phyloP scores from a whole-genome alignment of 53 echinoderm and acorn worm genomes.

The Mesocentrotus franciscanus region DNA sequence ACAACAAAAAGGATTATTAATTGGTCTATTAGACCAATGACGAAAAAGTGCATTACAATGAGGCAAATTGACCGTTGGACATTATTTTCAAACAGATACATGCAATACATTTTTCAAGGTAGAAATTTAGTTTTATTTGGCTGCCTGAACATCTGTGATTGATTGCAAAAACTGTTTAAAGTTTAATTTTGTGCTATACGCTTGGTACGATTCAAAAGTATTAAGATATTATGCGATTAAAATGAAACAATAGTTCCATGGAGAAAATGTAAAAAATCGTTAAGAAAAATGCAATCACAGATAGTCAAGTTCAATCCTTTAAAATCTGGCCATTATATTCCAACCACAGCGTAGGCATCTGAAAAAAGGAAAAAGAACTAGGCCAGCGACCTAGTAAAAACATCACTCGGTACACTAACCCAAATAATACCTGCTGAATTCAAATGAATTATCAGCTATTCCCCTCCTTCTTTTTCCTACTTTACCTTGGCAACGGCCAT shows the following conservation, averaged over 20 bases:
- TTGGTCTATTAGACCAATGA: too few relatives aligned
- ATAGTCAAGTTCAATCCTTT: background rate
- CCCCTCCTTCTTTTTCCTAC: conserved; percentile 45
- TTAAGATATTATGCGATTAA: too few relatives aligned
- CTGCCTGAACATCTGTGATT: too few relatives aligned
- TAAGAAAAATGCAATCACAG: background rate
- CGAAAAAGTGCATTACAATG: too few relatives aligned
- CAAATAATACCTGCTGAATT: conserved; percentile 49
- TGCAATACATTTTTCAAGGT: too few relatives aligned
- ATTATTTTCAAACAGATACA: too few relatives aligned
- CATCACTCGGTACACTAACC: conserved; percentile 63
- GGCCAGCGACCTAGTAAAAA: conserved; percentile 68
- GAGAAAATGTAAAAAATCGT: background rate
- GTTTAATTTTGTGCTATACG: too few relatives aligned
- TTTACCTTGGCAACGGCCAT: conserved; percentile 41
- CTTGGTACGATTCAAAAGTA: too few relatives aligned
- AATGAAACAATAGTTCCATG: background rate
- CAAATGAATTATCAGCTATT: conserved; percentile 55
- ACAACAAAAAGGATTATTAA: too few relatives aligned
- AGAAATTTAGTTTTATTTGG: too few relatives aligned
- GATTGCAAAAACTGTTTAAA: too few relatives aligned
- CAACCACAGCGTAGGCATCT: background rate
- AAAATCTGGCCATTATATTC: background rate
- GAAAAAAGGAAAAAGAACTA: conserved; percentile 3
- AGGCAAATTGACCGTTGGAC: too few relatives aligned